These are phyloP conservation scores for Platyrinchus mystaceus DNA, from an alignment of 2,797 vertebrate genomes.

Conservation along the genomic window DNA sequence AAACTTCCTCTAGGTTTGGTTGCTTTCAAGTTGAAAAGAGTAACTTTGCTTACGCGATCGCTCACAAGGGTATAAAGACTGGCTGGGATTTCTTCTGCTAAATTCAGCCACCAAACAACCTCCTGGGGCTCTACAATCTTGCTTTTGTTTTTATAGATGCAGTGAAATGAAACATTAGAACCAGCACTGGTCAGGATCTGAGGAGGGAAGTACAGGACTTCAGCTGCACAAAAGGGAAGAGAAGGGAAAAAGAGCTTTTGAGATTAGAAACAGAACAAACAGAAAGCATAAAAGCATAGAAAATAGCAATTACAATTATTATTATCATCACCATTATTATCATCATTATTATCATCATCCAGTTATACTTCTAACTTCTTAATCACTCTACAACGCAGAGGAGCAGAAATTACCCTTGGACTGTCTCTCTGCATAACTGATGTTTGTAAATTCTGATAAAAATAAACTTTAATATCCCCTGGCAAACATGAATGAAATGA, in stretches of 20 bases:
- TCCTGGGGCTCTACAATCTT: slow-evolving; percentile 70
- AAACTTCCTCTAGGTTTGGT: slow-evolving; percentile 78
- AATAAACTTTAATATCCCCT: background rate
- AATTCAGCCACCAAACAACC: slow-evolving; percentile 86
- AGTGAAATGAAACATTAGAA: slow-evolving; percentile 84
- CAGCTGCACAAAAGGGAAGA: slow-evolving; percentile 44
- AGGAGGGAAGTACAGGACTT: slow-evolving; percentile 87
- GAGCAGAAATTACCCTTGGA: background rate
- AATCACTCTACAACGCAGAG: background rate
- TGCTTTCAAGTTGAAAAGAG: slow-evolving; percentile 74
- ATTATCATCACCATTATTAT: background rate
- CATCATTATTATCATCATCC: background rate
- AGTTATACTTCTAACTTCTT: background rate
- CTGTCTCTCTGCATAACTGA: background rate
- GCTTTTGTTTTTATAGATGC: slow-evolving; percentile 82
- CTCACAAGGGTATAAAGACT: slow-evolving; percentile 81
- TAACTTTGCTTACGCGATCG: slow-evolving; percentile 83
- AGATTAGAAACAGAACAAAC: background rate
- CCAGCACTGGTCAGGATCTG: slow-evolving; percentile 79
- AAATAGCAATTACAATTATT: background rate
- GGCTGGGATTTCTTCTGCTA: slow-evolving; percentile 74
- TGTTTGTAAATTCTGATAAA: background rate
- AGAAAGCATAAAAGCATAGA: background rate
- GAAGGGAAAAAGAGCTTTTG: background rate
- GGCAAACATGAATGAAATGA: background rate